A percentile compares a stretch with the other conserved stretches of the same genome.
These are phyloP conservation scores for Tigriopus californicus DNA, from an alignment of 2,888 invertebrate genomes.

Conservation along the genomic window DNA sequence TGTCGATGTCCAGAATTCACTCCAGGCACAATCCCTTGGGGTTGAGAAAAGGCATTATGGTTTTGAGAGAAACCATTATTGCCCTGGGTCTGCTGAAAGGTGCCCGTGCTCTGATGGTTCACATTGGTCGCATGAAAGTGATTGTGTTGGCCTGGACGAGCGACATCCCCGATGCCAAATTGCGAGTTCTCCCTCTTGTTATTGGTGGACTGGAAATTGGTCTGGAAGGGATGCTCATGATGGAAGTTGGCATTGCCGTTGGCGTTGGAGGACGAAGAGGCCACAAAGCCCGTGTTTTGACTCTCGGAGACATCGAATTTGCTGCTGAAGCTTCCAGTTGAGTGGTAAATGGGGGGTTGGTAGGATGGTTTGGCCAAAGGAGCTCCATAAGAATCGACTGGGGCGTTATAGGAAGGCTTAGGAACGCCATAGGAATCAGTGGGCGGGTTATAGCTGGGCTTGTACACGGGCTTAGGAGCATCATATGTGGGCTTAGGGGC, in stretches of 20 bases:
- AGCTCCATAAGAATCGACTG: background rate
- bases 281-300: background rate
- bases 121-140: background rate
- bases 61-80: background rate
- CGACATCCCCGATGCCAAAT: background rate
- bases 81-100: background rate
- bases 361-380: background rate
- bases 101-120: background rate
- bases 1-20: background rate
- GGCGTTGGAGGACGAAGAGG: no score
- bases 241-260: background rate
- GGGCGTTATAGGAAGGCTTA: constrained; percentile 2
- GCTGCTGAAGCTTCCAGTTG: background rate
- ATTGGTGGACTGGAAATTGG: background rate
- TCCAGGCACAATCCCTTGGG: background rate
- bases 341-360: no score
- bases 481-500: constrained; percentile 23
- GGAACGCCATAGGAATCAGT: constrained; percentile 14
- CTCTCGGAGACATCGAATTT: background rate
- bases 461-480: constrained; percentile 11
- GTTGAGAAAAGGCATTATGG: background rate
- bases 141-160: background rate
- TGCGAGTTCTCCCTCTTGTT: background rate
- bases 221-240: background rate
- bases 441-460: constrained; percentile 10